Percentiles rank a stretch among this genome's conserved stretches.
Evolutionary conservation across 1,140 invertebrate genomes (phyloP).

Genomic region (Drosophila guanche): DNA sequence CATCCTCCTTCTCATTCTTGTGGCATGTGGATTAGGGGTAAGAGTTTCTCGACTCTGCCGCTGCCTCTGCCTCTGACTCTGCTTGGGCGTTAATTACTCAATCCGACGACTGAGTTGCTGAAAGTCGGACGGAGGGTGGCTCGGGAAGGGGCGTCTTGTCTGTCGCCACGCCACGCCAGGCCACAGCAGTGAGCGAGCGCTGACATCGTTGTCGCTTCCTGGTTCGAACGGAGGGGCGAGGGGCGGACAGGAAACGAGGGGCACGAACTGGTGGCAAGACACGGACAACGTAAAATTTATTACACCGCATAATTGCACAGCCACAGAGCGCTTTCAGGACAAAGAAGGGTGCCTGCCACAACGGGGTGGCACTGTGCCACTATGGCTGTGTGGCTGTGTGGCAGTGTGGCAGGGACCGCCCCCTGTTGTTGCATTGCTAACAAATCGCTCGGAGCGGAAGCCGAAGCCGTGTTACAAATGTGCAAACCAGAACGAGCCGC

Average conservation of each 20-base stretch:
- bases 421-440: constrained; percentile 78
- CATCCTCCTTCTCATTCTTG: too few relatives aligned
- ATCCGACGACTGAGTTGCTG: constrained; percentile 68
- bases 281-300: constrained; percentile 79
- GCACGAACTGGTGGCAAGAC: constrained; percentile 26
- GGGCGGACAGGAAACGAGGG: background rate
- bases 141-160: too few relatives aligned
- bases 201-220: constrained; percentile 52
- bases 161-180: too few relatives aligned
- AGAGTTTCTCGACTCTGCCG: constrained; percentile 15
- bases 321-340: constrained; percentile 54
- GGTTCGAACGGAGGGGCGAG: constrained; percentile 4
- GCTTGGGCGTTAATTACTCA: constrained; percentile 70
- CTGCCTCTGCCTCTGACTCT: background rate
- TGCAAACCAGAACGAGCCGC: constrained; percentile 65
- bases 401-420: constrained; percentile 3
- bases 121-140: constrained; percentile 50
- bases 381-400: background rate
- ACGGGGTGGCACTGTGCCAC: constrained; percentile 2
- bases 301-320: constrained; percentile 82
- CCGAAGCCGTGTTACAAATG: constrained; percentile 78
- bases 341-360: constrained; percentile 4
- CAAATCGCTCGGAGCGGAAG: constrained; percentile 74
- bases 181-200: constrained; percentile 24
- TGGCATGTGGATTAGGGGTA: constrained; percentile 51